phyloP scores from a whole-genome alignment of 1,140 invertebrate genomes.

The Heliconius eleuchia region DNA sequence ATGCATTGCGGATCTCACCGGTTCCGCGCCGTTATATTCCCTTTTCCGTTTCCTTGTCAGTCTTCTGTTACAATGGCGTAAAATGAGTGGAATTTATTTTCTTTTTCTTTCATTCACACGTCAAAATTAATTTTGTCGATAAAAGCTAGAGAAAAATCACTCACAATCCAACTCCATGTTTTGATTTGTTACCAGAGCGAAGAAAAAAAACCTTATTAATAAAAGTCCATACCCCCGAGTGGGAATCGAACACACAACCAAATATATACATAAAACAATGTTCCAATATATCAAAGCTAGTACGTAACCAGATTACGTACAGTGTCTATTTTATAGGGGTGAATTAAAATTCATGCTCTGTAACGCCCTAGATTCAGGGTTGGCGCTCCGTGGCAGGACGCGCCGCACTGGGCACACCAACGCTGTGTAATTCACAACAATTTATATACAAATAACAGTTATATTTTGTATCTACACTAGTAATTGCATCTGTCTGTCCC shows the following conservation, averaged over 20 bases:
- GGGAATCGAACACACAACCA: too few relatives aligned
- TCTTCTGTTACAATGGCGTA: constrained; percentile 25
- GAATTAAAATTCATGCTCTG: constrained; percentile 51
- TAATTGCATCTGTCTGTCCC: background rate
- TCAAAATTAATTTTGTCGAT: background rate
- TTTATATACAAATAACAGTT: background rate
- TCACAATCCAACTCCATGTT: background rate
- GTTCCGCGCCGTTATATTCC: constrained; percentile 42
- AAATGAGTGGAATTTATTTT: background rate
- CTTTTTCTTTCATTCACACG: background rate
- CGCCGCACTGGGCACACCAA: constrained; percentile 16
- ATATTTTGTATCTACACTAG: background rate
- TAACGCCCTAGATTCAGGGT: constrained; percentile 43
- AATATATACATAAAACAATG: background rate
- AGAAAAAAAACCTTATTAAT: too few relatives aligned
- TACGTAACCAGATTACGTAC: background rate
- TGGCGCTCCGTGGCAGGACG: constrained; percentile 28
- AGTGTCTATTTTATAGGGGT: constrained; percentile 36
- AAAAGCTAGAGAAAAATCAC: background rate
- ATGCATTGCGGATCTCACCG: constrained; percentile 23
- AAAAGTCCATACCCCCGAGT: too few relatives aligned
- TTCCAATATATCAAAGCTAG: constrained; percentile 2
- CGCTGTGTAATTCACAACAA: constrained; percentile 11
- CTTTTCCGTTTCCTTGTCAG: constrained; percentile 51
- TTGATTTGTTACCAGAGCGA: too few relatives aligned